Conservation (phyloP, 2,888 invertebrate genomes). For the Blomia tropicalis region DNA sequence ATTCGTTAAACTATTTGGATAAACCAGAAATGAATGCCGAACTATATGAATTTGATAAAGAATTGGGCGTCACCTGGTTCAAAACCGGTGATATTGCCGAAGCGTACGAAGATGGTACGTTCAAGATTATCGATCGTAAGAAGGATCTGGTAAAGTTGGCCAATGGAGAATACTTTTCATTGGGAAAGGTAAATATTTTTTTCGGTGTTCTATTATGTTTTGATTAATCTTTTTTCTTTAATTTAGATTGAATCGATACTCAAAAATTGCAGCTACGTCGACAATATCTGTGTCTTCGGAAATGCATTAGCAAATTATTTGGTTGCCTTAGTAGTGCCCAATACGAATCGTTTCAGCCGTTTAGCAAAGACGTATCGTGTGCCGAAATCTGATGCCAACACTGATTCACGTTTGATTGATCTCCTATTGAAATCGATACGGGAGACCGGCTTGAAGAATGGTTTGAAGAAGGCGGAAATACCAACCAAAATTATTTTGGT, state of each 20-base stretch:
- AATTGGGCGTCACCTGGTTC: conserved; percentile 66
- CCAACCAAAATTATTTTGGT: conserved; percentile 39
- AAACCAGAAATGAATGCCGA: conserved; percentile 8
- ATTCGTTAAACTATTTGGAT: background rate
- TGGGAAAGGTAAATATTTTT: conserved; percentile 52
- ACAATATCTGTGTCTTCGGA: conserved; percentile 93
- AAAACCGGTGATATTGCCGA: conserved; percentile 93
- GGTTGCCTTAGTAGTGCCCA: conserved; percentile 78
- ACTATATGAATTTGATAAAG: conserved; percentile 25
- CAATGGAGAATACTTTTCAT: conserved; percentile 67
- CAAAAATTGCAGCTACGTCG: conserved; percentile 81
- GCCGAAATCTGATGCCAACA: background rate
- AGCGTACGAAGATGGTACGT: conserved; percentile 73
- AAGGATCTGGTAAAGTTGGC: conserved; percentile 96
- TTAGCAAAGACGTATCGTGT: conserved; percentile 22
- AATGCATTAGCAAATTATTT: conserved; percentile 67
- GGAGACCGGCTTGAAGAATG: conserved; percentile 17
- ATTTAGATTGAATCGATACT: conserved; percentile 61
- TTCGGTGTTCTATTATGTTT: background rate
- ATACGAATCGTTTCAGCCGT: conserved; percentile 30
- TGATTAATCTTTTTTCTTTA: background rate
- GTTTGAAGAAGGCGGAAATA: conserved; percentile 34
- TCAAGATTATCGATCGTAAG: conserved; percentile 94
- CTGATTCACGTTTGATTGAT: background rate
- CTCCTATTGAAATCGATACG: conserved; percentile 4